Base-by-base conservation (phyloP, 1,140 invertebrate genomes). In the Brachionus paranguensis region DNA sequence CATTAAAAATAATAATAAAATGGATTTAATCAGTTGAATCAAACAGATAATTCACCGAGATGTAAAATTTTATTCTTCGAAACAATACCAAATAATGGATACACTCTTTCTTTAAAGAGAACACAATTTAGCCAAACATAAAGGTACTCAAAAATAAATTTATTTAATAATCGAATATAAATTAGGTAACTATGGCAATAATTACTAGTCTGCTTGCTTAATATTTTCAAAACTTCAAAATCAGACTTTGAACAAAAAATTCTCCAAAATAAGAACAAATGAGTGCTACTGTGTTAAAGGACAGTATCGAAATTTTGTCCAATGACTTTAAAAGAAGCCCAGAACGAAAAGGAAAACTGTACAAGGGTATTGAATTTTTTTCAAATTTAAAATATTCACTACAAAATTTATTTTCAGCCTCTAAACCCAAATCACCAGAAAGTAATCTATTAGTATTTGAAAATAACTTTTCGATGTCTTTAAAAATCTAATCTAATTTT, bases 321-420 rank as follows among this genome's bases (percentile, higher is more conserved):
- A 76, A 47, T 14, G 72, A 76, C 43, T 76, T 76, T 11, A 76
- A 76, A 27, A 20, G 45, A 50, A 76, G 45, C 24, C 41, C 68
- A 12, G 72, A 76, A 27, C 72, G 72, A 27, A 76, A 76, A 76
- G 72, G 72, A 76, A 76, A 76, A 76, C 20, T 76, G 1, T 50
- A 29, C 10, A 76, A 76, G 50, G 72, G 72, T 76, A 47, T 24
- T 43, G n/a, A 33, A 33, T 43, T 74, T 74, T 45, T 74, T 11
- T 27, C 24, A 6, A 33, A 20, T 76, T 50, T 76, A 20, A 29
- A 5, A 76, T 37, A 7, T 37, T 37, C 33, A 37, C 24, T 27
- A 24, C 27, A 74, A 43, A 41, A n/a, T n/a, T 76, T 17, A 50
- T 41, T 72, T 41, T 41, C 33, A 72, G 68, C 41, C 7, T 43